Conservation (phyloP, 1,140 invertebrate species). For the Oncopodura yosiiana region DNA sequence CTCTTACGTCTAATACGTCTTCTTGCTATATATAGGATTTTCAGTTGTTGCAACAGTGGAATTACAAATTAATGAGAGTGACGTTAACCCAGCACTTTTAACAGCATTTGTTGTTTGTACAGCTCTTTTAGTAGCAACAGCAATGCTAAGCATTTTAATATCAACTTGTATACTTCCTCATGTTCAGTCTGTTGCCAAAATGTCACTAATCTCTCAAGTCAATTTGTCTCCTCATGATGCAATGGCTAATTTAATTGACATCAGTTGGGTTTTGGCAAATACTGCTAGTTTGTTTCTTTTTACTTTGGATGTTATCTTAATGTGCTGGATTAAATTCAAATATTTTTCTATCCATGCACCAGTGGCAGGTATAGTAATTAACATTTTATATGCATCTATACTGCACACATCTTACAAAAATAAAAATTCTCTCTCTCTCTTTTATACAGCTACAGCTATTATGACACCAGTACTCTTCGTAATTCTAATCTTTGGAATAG, state of each 20-base stretch:
- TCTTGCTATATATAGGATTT: background rate
- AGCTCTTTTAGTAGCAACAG: constrained; percentile 51
- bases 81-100: constrained; percentile 20
- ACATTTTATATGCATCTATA: background rate
- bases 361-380: background rate
- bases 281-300: constrained; percentile 29
- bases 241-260: constrained; percentile 25
- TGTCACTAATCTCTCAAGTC: constrained; percentile 16
- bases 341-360: constrained; percentile 21
- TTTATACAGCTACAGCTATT: constrained; percentile 32
- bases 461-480: constrained; percentile 31
- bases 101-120: constrained; percentile 27
- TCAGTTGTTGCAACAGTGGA: constrained; percentile 29
- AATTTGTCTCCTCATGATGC: constrained; percentile 28
- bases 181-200: constrained; percentile 36
- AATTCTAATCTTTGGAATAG: constrained; percentile 26
- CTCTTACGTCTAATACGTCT: background rate
- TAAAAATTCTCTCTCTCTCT: background rate
- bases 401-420: background rate
- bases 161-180: constrained; percentile 53
- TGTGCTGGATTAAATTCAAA: constrained; percentile 32
- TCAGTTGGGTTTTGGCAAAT: constrained; percentile 32
- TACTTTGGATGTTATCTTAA: constrained; percentile 31
- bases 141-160: constrained; percentile 56
- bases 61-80: constrained; percentile 32